Evolutionary conservation across 2,797 vertebrate species (phyloP).

Genomic region (Morelia viridis): DNA sequence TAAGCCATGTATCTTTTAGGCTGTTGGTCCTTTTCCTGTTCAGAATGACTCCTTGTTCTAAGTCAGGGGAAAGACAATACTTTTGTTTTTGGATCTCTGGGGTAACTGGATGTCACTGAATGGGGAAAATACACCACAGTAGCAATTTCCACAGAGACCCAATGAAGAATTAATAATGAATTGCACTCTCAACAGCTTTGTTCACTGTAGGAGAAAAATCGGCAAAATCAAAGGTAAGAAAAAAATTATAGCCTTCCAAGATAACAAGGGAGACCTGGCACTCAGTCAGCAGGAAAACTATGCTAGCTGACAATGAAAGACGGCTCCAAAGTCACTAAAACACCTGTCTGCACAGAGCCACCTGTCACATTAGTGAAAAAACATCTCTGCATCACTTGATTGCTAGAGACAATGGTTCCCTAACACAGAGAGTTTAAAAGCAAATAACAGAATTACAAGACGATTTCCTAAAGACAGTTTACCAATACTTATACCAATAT

Average conservation of each 20-base stretch:
- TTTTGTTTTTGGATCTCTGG: neutral
- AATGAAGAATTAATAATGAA: conserved; percentile 32
- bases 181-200: conserved; percentile 42
- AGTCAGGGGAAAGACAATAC: neutral
- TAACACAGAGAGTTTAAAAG: conserved; percentile 31
- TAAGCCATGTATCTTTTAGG: neutral
- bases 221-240: conserved; percentile 30
- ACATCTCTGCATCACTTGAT: conserved; percentile 4
- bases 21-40: neutral
- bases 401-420: conserved; percentile 18
- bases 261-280: conserved; percentile 25
- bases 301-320: conserved; percentile 59
- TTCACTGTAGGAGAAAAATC: conserved; percentile 44
- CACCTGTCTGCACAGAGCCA: conserved; percentile 45
- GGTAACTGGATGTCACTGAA: neutral
- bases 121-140: conserved; percentile 2
- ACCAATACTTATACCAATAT: neutral
- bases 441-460: neutral
- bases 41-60: neutral
- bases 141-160: neutral
- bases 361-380: conserved; percentile 46
- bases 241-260: conserved; percentile 14
- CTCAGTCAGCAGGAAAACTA: conserved; percentile 48
- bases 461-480: conserved; percentile 27
- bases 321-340: conserved; percentile 37